Percentiles rank a stretch among this genome's conserved stretches.
Conservation (phyloP, 2,888 invertebrate genomes). For the Oconnorella tubifera region DNA sequence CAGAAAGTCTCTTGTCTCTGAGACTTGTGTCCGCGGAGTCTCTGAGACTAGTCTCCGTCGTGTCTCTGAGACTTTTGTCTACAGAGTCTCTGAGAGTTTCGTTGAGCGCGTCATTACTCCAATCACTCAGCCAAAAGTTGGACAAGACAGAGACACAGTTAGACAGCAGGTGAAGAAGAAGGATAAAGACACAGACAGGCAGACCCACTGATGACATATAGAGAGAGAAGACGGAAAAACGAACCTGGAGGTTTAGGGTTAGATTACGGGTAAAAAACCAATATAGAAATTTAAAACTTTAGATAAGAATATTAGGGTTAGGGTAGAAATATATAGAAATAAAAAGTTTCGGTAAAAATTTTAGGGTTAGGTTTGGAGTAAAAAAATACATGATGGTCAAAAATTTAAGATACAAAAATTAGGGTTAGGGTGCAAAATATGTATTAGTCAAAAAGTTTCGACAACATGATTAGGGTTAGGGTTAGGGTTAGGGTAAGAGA, state of each 20-base stretch:
- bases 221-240: conserved; percentile 43
- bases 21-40: conserved; percentile 21
- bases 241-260: neutral
- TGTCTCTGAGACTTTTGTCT: conserved; percentile 19
- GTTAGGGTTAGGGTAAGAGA: too few species aligned
- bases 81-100: conserved; percentile 30
- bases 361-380: too few species aligned
- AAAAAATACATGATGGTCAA: too few species aligned
- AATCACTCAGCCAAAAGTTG: conserved; percentile 54
- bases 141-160: conserved; percentile 46
- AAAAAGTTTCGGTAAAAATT: too few species aligned
- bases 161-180: conserved; percentile 45
- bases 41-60: conserved; percentile 11
- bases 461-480: too few species aligned
- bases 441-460: too few species aligned
- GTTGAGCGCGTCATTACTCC: conserved; percentile 49
- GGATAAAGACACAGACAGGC: conserved; percentile 40
- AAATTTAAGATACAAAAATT: too few species aligned
- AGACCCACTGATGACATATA: conserved; percentile 50
- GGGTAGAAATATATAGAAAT: too few species aligned
- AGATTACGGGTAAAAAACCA: too few species aligned
- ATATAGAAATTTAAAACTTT: too few species aligned
- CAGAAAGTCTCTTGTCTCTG: conserved; percentile 51
- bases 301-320: too few species aligned
- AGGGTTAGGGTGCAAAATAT: too few species aligned